Base-by-base conservation (phyloP, 2,113 vertebrate species). In the Pseudorectes ferrugineus region DNA sequence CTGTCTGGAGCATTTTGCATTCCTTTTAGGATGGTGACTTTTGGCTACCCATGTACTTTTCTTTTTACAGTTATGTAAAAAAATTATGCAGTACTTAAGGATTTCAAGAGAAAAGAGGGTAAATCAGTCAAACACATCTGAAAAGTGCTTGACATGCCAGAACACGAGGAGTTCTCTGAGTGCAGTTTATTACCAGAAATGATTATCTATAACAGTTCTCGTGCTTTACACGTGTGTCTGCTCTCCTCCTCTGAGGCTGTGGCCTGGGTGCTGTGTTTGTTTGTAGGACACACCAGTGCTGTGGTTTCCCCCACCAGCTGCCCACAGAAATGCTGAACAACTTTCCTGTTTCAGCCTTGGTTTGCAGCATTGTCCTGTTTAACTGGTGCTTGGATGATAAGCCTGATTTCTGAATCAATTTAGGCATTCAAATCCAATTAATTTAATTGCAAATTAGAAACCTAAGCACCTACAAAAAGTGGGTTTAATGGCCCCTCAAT, bases 381-480 rank as follows among this genome's bases (percentile, higher is more conserved):
- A 73, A 80, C 26, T 57, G 61, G 36, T 57, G 92, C 33, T 66
- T 55, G 67, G 66, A 72, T 89, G 79, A 63, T 71, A 93, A 87
- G 52, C 78, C 62, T 85, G 43, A 63, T 93, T 92, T 90, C 67
- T 89, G 46, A 88, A 85, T 48, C 57, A 74, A 61, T 95, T 92
- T 95, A 89, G 52, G 36, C 80, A 33, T 95, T 93, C 36, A 67
- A 96, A 94, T 95, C 79, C 89, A 84, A 81, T 93, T 96, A 91
- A 86, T 94, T 93, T 94, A 80, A 96, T 62, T 94, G 68, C 68
- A 85, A 95, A 88, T 96, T 93, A 96, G 43, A 89, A 89, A 72
- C 61, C 51, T 92, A 84, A 94, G 89, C 73, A 92, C 83, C 76
- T 89, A 77, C 57, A 77, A 52, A 88, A 93, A 58, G 58, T 75